These are phyloP conservation scores for Geothlypis trichas DNA, from an alignment of 2,113 vertebrate species.

Conservation along the genomic window DNA sequence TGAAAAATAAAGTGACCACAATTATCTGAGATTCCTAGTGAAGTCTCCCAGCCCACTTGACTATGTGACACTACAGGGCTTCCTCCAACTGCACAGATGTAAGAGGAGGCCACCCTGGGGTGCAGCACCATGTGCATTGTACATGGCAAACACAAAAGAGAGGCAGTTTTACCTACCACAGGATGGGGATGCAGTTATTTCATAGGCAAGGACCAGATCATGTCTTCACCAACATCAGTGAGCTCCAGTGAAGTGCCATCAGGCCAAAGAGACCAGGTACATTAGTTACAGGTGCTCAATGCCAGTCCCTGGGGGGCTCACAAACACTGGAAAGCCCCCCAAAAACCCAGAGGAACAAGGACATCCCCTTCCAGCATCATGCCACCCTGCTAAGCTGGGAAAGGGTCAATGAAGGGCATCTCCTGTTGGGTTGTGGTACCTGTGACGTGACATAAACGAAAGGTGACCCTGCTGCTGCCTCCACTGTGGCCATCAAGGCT, in stretches of 20 bases:
- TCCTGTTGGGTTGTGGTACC: not conserved
- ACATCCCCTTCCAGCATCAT: not conserved
- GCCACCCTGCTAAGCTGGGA: not conserved
- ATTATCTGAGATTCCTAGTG: not conserved
- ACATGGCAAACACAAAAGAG: not conserved
- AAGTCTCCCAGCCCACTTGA: not conserved
- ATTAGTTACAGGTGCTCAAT: accelerated
- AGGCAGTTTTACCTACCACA: not conserved
- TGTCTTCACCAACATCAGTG: not conserved
- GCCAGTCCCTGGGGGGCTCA: not conserved
- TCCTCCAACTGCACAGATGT: not conserved
- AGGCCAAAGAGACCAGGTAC: not conserved
- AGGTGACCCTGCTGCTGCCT: accelerated
- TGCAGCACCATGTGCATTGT: accelerated
- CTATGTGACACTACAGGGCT: not conserved
- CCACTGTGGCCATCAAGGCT: not conserved
- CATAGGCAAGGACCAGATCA: not conserved
- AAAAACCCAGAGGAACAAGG: not conserved
- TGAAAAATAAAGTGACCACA: not conserved
- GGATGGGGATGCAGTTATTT: not conserved
- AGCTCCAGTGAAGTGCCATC: not conserved
- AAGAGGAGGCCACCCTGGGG: accelerated
- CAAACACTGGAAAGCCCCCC: not conserved
- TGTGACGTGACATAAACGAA: not conserved
- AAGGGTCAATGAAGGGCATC: not conserved